Conservation (phyloP, 2,113 vertebrate species). For the Ochotona princeps region DNA sequence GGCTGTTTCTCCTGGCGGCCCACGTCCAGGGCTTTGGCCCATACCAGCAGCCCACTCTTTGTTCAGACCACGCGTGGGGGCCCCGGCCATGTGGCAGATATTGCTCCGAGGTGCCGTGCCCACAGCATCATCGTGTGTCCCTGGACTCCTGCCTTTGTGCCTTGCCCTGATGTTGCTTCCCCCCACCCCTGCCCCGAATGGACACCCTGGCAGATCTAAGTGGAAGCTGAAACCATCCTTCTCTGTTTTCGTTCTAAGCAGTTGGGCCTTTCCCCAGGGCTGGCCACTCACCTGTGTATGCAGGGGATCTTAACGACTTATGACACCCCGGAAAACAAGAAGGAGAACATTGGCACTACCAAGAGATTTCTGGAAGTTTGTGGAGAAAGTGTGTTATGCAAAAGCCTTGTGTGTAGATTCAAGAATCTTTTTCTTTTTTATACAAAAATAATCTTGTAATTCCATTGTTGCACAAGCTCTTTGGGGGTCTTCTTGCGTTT, state of each 20-base stretch:
- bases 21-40: background rate
- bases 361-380: too few species aligned
- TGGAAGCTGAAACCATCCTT: slow-evolving; percentile 16
- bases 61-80: background rate
- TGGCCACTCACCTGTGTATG: background rate
- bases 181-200: slow-evolving; percentile 42
- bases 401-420: too few species aligned
- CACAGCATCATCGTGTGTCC: slow-evolving; percentile 4
- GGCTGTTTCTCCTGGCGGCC: background rate
- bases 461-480: too few species aligned
- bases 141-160: slow-evolving; percentile 52
- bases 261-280: background rate
- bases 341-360: background rate
- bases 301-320: background rate
- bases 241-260: background rate
- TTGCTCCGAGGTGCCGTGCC: background rate
- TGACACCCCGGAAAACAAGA: background rate
- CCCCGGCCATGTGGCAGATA: background rate
- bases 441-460: too few species aligned
- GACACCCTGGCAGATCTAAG: slow-evolving; percentile 13
- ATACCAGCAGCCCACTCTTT: background rate
- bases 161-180: slow-evolving; percentile 44
- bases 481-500: too few species aligned
- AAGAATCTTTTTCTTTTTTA: too few species aligned
- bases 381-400: too few species aligned